A percentile compares a stretch with the other conserved stretches of the same genome.
Evolutionary conservation across 2,797 vertebrate genomes (phyloP).

Genomic region (Hozukius guyotensis): DNA sequence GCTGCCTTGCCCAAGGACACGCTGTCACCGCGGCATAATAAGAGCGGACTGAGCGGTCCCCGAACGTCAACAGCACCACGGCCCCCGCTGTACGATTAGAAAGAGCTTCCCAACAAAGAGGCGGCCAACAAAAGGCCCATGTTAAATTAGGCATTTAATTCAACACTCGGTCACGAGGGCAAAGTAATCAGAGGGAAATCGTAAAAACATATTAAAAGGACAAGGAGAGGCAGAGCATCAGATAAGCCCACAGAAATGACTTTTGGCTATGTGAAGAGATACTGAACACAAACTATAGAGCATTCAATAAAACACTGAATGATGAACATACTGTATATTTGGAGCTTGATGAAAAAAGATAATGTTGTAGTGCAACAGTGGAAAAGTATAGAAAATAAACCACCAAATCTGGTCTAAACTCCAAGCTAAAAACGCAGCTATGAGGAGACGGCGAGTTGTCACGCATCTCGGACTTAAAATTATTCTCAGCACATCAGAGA

Average conservation of each 20-base stretch:
- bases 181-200: conserved; percentile 76
- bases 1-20: conserved; percentile 81
- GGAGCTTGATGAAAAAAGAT: neutral
- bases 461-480: neutral
- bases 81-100: conserved; percentile 76
- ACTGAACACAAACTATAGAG: neutral
- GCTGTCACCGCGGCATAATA: conserved; percentile 81
- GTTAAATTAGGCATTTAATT: conserved; percentile 87
- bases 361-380: neutral
- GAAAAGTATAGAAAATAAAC: neutral
- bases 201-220: conserved; percentile 64
- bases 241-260: conserved; percentile 26
- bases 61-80: conserved; percentile 65
- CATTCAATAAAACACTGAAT: neutral
- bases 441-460: neutral
- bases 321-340: neutral
- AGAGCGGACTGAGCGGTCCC: conserved; percentile 67
- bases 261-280: neutral
- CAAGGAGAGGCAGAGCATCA: conserved; percentile 26
- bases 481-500: conserved; percentile 9
- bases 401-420: neutral
- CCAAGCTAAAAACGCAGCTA: neutral
- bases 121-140: conserved; percentile 77
- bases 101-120: conserved; percentile 75
- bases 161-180: conserved; percentile 81